Percentiles rank a stretch among this genome's conserved stretches.
Evolutionary conservation across 2,888 invertebrate genomes (phyloP).

Genomic region (Mesopsocus fuscifrons): DNA sequence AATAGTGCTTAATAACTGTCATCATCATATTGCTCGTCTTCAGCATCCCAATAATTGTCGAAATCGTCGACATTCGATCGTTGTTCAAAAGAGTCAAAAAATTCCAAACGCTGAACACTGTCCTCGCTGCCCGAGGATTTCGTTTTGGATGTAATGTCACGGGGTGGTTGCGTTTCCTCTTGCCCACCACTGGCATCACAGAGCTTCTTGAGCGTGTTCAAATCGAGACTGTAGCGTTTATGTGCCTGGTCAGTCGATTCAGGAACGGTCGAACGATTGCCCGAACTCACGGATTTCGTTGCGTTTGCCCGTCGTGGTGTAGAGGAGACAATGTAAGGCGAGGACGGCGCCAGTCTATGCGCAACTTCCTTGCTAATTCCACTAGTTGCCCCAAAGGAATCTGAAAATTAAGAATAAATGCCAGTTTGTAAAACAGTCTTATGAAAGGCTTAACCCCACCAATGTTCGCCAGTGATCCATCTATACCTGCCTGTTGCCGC

Average conservation of each 20-base stretch:
- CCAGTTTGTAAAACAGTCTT: too few relatives aligned
- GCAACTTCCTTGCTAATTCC: background rate
- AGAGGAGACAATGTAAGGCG: background rate
- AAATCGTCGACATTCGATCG: background rate
- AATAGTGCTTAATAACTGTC: background rate
- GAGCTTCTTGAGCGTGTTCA: background rate
- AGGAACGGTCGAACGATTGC: background rate
- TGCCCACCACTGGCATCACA: background rate
- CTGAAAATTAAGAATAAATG: too few relatives aligned
- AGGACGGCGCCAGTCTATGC: background rate
- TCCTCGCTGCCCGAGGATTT: conserved; percentile 3
- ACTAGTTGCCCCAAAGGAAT: too few relatives aligned
- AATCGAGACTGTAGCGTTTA: conserved; percentile 3
- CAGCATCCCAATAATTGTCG: conserved; percentile 6
- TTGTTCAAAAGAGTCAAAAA: conserved; percentile 2
- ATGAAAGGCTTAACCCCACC: too few relatives aligned
- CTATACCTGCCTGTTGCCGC: too few relatives aligned
- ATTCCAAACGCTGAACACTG: conserved; percentile 3
- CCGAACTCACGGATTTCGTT: background rate
- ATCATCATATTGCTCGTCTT: conserved; percentile 7
- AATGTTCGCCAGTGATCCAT: too few relatives aligned
- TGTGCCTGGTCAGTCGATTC: background rate
- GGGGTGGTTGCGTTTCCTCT: background rate
- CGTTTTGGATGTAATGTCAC: background rate
- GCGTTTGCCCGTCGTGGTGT: background rate